These are phyloP conservation scores for Copidosoma floridanum DNA, from an alignment of 1,140 invertebrate species.

Conservation along the genomic window DNA sequence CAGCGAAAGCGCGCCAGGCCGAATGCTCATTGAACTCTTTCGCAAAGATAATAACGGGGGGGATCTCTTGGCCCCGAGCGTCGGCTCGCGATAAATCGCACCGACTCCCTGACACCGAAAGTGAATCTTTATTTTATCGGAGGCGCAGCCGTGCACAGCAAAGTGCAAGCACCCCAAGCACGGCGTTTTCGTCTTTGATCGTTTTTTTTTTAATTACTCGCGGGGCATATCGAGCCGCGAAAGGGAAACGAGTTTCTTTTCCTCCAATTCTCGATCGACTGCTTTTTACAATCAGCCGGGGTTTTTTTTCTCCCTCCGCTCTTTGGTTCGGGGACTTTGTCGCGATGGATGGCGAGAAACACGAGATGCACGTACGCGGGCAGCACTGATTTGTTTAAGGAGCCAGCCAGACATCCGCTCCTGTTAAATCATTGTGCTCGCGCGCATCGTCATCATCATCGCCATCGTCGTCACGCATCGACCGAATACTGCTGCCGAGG, in stretches of 20 bases:
- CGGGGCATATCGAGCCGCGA: neutral
- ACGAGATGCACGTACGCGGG: slow-evolving; percentile 56
- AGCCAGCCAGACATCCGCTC: slow-evolving; percentile 54
- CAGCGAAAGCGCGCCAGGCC: slow-evolving; percentile 41
- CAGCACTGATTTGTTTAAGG: slow-evolving; percentile 56
- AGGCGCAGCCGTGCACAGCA: too few relatives aligned
- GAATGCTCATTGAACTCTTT: too few relatives aligned
- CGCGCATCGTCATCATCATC: slow-evolving; percentile 48
- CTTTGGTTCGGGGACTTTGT: neutral
- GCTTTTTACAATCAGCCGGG: neutral
- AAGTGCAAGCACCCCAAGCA: too few relatives aligned
- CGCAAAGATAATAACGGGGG: too few relatives aligned
- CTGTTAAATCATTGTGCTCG: slow-evolving; percentile 48
- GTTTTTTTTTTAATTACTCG: neutral
- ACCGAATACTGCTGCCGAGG: too few relatives aligned
- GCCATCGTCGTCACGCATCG: too few relatives aligned
- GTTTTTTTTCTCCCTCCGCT: neutral
- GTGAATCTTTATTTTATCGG: neutral
- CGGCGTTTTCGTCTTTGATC: neutral
- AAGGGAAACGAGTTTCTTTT: too few relatives aligned
- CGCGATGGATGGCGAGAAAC: too few relatives aligned
- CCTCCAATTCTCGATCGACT: too few relatives aligned
- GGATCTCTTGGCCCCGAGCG: neutral
- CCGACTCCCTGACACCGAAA: slow-evolving; percentile 2
- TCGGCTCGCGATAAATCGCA: neutral